Base-by-base conservation (phyloP, 2,113 vertebrate species). In the Pedionomus torquatus region DNA sequence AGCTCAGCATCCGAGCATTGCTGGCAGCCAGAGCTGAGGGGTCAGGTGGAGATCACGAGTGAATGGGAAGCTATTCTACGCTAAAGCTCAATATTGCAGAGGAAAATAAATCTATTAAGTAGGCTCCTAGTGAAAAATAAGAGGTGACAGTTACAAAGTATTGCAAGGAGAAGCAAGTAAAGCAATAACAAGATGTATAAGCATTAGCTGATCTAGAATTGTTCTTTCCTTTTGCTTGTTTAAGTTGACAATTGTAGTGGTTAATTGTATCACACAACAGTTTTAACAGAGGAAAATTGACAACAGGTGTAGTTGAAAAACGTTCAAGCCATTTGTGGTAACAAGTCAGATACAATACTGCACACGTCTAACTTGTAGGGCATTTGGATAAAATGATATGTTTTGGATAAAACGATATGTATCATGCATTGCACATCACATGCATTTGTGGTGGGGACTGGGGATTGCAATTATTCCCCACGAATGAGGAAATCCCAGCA, bases 371-470 rank as follows among this genome's bases (percentile, higher is more conserved):
- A 55, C 78, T 54, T 63, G 5, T 66, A 46, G 25, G 17, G 7
- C 6, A 24, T 87, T 87, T 69, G 49, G 25, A 64, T 61, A 31
- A 91, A 93, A 87, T 14, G 8, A 43, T 77, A 69, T 3, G 6
- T 21, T 87, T 87, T 69, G 49, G 25, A 64, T 61, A 31, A 91
- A 93, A 87, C 12, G 8, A 43, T 77, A 69, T 39, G 10, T 1
- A 2, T 61, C 1, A 0, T 23, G 10, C 41, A 13, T 61, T 87
- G 19, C 35, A 44, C 16, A 43, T 26, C 30, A 26, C 0, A 0
- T 1, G 0, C 9, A 17, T 55, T 88, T 83, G 25, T 46, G 57
- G 31, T 89, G 46, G 33, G 17, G 21, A 10, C 1, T 43, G 35
- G 20, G 13, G 19, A 26, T 10, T 76, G 39, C 17, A 51, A 12